Evolutionary conservation across 2,113 vertebrate genomes (phyloP), one percentile per base, ranked within the genome.

Genomic region (Orcinus orca): DNA sequence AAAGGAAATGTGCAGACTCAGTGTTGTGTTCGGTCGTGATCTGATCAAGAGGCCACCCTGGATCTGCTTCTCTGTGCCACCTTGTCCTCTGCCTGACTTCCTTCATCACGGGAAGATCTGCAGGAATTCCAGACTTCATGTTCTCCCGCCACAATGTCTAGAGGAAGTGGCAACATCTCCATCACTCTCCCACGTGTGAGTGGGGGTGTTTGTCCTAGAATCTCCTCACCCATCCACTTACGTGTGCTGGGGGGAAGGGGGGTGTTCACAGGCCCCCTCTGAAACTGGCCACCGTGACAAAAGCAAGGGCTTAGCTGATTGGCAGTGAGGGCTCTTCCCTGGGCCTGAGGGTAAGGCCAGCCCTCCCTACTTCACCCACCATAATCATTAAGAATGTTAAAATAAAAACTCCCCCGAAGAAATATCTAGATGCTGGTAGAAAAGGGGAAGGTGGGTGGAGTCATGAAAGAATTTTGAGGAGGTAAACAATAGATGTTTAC

Each of bases 391-490:
- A 60, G 60, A 94, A 81, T 36, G 25, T 65, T 31, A 21, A 94
- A 91, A 53, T n/a, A 41, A 71, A 41, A 31, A 41, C n/a, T 60
- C 38, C 76, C 62, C 33, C 1, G 77, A 77, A 65, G 29, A 76
- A 86, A 65, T 90, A 90, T 36, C n/a, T 25, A 63, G 21, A 47
- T 31, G 41, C 55, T 71, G 4, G 41, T 31, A 81, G 8, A 58
- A 81, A 76, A 33, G 33, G 9, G 3, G 13, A n/a, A 33, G 5
- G 12, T 6, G 41, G 38, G 50, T 4, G 10, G 0, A 8, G 0
- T 71, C 33, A 79, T 65, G 33, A 17, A 90, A 23, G 11, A 89
- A 62, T 55, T 77, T 36, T 23, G 17, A 74, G 74, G 55, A 92
- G 3, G 15, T 11, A 21, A 82, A 70, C 12, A 77, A 25, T 3